A percentile compares a stretch with the other conserved stretches of the same genome.
phyloP scores from a whole-genome alignment of 2,797 vertebrate genomes.

The Uromys caudimaculatus region DNA sequence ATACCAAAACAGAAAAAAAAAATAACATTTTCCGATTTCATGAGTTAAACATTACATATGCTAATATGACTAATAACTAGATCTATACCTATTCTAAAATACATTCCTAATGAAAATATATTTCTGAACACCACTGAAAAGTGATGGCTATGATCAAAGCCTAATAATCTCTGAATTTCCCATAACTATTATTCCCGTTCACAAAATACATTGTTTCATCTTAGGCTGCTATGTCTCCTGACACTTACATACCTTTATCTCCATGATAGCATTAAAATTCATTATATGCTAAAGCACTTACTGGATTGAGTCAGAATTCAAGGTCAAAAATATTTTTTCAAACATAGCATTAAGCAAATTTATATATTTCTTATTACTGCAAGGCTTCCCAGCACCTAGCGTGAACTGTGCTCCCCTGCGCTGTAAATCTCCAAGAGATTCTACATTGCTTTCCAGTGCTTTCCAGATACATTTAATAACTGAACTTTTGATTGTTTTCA shows the following conservation, averaged over 20 bases:
- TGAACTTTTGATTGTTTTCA: constrained; percentile 60
- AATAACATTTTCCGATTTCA: constrained; percentile 35
- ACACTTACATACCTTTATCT: not conserved
- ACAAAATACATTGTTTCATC: constrained; percentile 19
- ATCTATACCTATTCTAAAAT: not conserved
- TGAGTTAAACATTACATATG: not conserved
- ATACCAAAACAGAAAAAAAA: not conserved
- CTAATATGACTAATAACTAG: constrained; percentile 6
- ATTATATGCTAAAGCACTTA: constrained; percentile 7
- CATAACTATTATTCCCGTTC: constrained; percentile 17
- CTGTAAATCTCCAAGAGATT: constrained; percentile 25
- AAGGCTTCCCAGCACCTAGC: not conserved
- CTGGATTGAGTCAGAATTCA: constrained; percentile 20
- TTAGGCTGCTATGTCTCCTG: not conserved
- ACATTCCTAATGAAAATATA: not conserved
- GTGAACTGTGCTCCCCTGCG: not conserved
- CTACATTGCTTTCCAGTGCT: not conserved
- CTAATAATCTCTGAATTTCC: not conserved
- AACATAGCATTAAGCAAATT: constrained; percentile 38
- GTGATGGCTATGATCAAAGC: not conserved
- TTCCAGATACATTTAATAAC: not conserved
- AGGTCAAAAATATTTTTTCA: constrained; percentile 67
- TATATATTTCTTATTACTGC: constrained; percentile 3
- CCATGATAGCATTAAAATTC: constrained; percentile 33
- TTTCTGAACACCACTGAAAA: not conserved